Evolutionary conservation across 2,797 vertebrate species (phyloP).

Genomic region (Lagocephalus sceleratus): DNA sequence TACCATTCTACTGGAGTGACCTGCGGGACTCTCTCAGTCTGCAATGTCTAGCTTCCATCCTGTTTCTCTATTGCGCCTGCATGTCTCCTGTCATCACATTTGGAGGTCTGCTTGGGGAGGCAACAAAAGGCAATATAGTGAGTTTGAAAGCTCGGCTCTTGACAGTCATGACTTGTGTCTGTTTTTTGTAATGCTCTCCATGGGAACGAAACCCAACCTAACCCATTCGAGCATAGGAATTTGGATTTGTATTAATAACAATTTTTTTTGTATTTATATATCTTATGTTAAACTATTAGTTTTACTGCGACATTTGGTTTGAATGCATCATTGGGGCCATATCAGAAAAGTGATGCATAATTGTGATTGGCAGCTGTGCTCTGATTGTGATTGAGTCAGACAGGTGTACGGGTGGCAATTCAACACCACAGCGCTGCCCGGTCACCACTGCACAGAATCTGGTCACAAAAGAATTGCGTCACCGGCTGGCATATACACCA

Average conservation of each 20-base stretch:
- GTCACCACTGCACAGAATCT: background rate
- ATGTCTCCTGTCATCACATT: slow-evolving; percentile 99
- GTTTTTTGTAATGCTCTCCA: slow-evolving; percentile 5
- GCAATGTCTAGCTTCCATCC: slow-evolving; percentile 96
- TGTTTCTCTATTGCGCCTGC: slow-evolving; percentile 99
- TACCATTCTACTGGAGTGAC: slow-evolving; percentile 96
- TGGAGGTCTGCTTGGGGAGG: slow-evolving; percentile 95
- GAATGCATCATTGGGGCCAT: background rate
- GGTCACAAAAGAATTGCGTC: background rate
- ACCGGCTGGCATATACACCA: background rate
- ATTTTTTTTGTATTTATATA: background rate
- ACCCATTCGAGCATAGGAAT: no score
- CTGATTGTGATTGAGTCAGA: background rate
- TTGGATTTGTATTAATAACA: no score
- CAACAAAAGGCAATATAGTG: slow-evolving; percentile 95
- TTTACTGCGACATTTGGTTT: background rate
- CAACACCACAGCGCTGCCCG: background rate
- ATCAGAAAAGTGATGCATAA: background rate
- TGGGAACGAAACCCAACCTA: background rate
- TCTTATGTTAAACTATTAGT: background rate
- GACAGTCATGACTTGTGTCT: slow-evolving; percentile 2
- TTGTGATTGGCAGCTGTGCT: background rate
- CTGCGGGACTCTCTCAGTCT: slow-evolving; percentile 92
- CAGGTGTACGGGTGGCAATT: background rate
- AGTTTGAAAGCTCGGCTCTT: slow-evolving; percentile 68